These are phyloP conservation scores for Marisa cornuarietis DNA, from an alignment of 1,140 invertebrate genomes.

Conservation along the genomic window DNA sequence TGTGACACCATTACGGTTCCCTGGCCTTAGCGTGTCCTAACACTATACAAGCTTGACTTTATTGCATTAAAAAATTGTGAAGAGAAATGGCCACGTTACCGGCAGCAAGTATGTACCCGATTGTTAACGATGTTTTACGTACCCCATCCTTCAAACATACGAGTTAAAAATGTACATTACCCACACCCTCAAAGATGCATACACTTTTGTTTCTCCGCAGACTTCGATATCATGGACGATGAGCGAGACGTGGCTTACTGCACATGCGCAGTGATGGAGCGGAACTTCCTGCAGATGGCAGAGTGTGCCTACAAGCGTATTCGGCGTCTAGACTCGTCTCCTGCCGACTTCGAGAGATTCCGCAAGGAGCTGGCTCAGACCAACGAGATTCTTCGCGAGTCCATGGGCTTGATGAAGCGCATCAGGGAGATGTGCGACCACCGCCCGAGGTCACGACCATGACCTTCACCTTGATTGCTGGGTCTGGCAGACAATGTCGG, in stretches of 20 bases:
- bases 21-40: too few relatives aligned
- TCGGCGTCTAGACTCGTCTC: constrained; percentile 35
- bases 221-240: not conserved
- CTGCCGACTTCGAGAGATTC: constrained; percentile 44
- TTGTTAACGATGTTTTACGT: too few relatives aligned
- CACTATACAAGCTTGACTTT: too few relatives aligned
- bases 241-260: constrained; percentile 21
- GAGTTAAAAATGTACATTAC: not conserved
- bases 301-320: constrained; percentile 47
- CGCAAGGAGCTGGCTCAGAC: constrained; percentile 41
- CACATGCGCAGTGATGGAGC: constrained; percentile 46
- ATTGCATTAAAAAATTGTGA: too few relatives aligned
- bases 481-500: too few relatives aligned
- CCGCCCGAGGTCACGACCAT: constrained; percentile 5
- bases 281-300: constrained; percentile 46
- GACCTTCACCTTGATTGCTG: not conserved
- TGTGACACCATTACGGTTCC: too few relatives aligned
- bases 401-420: constrained; percentile 34
- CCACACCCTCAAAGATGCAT: not conserved
- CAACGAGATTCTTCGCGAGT: constrained; percentile 42
- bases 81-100: too few relatives aligned
- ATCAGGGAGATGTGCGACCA: constrained; percentile 45
- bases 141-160: too few relatives aligned
- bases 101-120: too few relatives aligned
- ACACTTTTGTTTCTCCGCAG: not conserved